These are phyloP conservation scores for Onchidella celtica DNA, from an alignment of 2,888 invertebrate genomes.

Conservation along the genomic window DNA sequence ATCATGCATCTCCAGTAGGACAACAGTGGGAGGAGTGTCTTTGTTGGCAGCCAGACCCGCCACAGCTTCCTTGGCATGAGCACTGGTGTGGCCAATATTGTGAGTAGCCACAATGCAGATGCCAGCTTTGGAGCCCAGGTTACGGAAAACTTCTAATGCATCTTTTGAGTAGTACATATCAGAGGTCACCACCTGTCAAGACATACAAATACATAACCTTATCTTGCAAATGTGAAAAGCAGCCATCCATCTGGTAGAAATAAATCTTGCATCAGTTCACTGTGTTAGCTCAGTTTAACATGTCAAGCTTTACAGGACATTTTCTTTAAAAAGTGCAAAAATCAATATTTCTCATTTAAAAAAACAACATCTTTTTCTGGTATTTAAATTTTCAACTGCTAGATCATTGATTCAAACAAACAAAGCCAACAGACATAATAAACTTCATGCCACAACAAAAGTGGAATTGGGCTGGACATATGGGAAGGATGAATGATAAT, in stretches of 20 bases:
- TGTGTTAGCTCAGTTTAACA: no score
- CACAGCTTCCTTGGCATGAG: background rate
- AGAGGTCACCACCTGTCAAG: slow-evolving; percentile 29
- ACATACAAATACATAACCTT: no score
- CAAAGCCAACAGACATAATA: no score
- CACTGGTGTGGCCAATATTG: slow-evolving; percentile 38
- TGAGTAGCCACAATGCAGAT: slow-evolving; percentile 73
- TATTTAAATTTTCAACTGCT: no score
- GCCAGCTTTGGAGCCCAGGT: slow-evolving; percentile 65
- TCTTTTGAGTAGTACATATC: slow-evolving; percentile 55
- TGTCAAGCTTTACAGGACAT: no score
- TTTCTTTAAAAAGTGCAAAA: background rate
- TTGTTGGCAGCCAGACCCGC: slow-evolving; percentile 52
- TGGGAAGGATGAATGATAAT: no score
- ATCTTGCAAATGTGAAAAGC: background rate
- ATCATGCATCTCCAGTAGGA: slow-evolving; percentile 55
- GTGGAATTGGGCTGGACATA: no score
- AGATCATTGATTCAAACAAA: no score
- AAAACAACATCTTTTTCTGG: background rate
- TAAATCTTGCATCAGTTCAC: no score
- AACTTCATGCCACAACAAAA: no score
- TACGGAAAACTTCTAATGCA: slow-evolving; percentile 57
- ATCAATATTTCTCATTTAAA: background rate
- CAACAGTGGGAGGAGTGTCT: slow-evolving; percentile 65
- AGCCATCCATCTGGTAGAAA: background rate